Conservation (phyloP, 2,888 invertebrate species). For the Drosophila mimetica region DNA sequence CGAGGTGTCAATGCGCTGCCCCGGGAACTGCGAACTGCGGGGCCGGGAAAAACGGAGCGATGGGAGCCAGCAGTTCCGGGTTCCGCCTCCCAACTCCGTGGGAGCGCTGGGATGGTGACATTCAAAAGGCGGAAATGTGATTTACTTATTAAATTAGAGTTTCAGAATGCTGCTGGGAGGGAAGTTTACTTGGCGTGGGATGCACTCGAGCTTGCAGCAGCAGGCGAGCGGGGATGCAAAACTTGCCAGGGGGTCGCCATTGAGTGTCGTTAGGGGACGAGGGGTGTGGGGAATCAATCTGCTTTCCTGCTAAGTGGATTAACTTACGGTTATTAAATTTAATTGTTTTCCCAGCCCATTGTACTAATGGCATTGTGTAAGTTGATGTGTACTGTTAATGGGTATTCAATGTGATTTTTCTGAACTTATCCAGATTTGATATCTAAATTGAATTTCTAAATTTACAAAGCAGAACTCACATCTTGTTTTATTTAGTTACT, state of each 20-base stretch:
- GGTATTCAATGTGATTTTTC: not conserved
- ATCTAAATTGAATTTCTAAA: not conserved
- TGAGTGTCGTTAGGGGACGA: slow-evolving; percentile 7
- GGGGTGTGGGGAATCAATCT: slow-evolving; percentile 32
- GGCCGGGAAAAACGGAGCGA: not conserved
- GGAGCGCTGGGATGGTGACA: slow-evolving; percentile 43
- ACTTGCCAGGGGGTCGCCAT: slow-evolving; percentile 30
- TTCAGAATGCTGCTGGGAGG: slow-evolving; percentile 34
- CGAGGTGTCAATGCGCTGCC: slow-evolving; percentile 75
- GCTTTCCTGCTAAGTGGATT: slow-evolving; percentile 37
- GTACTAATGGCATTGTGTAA: slow-evolving; percentile 1
- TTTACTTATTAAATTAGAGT: slow-evolving; percentile 74
- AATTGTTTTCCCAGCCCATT: slow-evolving; percentile 23
- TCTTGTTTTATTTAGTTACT: not conserved
- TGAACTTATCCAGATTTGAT: not conserved
- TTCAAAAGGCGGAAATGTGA: slow-evolving; percentile 73
- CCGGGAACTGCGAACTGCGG: slow-evolving; percentile 38
- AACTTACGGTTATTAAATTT: slow-evolving; percentile 40
- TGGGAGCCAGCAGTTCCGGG: slow-evolving; percentile 8
- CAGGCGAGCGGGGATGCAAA: slow-evolving; percentile 1
- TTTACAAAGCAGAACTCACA: not conserved
- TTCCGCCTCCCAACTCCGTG: slow-evolving; percentile 7
- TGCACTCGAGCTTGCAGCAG: slow-evolving; percentile 38
- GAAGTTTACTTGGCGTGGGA: slow-evolving; percentile 11
- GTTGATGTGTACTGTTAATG: no score